Evolutionary conservation across 2,888 invertebrate species (phyloP).

Genomic region (Deilephila elpenor): DNA sequence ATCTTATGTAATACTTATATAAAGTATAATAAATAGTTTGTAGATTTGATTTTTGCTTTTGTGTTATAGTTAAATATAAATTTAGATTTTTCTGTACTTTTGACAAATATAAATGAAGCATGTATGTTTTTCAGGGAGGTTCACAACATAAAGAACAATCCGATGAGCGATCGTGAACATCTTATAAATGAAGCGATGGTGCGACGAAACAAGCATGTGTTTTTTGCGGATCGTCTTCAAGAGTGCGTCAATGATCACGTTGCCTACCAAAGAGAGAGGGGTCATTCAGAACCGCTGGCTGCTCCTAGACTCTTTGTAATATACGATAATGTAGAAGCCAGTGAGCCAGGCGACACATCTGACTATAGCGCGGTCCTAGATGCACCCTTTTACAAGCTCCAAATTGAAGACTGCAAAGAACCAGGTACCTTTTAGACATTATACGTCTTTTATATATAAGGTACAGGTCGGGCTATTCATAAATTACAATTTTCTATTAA

Average conservation of each 20-base stretch:
- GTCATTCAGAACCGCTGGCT: slow-evolving; percentile 83
- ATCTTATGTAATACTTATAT: no score
- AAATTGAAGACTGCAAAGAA: slow-evolving; percentile 82
- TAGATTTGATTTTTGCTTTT: background rate
- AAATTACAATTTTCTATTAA: no score
- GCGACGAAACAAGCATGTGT: slow-evolving; percentile 85
- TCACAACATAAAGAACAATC: slow-evolving; percentile 75
- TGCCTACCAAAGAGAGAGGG: slow-evolving; percentile 72
- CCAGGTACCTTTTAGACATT: slow-evolving; percentile 59
- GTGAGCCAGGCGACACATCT: slow-evolving; percentile 85
- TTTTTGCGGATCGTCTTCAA: slow-evolving; percentile 89
- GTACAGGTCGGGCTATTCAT: no score
- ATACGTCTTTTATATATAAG: background rate
- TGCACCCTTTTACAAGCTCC: slow-evolving; percentile 86
- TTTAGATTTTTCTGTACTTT: background rate
- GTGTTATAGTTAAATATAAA: background rate
- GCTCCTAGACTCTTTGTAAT: slow-evolving; percentile 87
- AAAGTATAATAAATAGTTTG: no score
- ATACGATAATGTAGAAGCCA: slow-evolving; percentile 90
- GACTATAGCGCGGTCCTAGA: slow-evolving; percentile 85
- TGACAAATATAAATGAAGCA: background rate
- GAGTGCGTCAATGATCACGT: slow-evolving; percentile 87
- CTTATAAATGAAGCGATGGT: slow-evolving; percentile 81
- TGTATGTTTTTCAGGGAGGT: slow-evolving; percentile 81
- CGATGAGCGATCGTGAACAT: slow-evolving; percentile 77